These are phyloP conservation scores for Chalcosyrphus nemorum DNA, from an alignment of 2,888 invertebrate species.

Conservation along the genomic window DNA sequence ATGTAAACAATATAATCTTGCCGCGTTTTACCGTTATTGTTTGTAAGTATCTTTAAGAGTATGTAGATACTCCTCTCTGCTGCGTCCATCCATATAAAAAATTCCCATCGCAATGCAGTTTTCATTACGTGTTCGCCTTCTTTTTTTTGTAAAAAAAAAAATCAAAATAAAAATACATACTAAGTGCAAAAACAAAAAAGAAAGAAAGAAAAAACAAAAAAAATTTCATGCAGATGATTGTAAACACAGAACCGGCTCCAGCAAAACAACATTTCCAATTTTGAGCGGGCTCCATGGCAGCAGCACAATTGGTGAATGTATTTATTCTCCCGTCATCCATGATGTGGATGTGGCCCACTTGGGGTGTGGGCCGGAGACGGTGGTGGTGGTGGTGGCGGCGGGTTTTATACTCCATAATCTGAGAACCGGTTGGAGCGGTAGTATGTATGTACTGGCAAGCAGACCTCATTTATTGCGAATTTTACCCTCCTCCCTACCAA, in stretches of 20 bases:
- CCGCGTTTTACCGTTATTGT: conserved; percentile 43
- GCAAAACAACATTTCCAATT: conserved; percentile 56
- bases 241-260: conserved; percentile 51
- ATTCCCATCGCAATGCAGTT: not conserved
- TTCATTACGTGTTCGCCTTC: conserved; percentile 8
- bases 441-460: not conserved
- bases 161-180: too few species aligned
- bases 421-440: conserved; percentile 6
- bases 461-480: conserved; percentile 38
- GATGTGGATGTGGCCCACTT: conserved; percentile 23
- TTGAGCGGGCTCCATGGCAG: conserved; percentile 30
- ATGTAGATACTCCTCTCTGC: not conserved
- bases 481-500: not conserved
- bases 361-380: conserved; percentile 8
- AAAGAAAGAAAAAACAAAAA: not conserved
- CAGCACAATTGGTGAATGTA: conserved; percentile 45
- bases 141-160: not conserved
- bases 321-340: conserved; percentile 34
- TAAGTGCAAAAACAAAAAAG: too few species aligned
- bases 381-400: not conserved
- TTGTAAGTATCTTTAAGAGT: conserved; percentile 2
- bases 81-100: not conserved
- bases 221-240: not conserved
- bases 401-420: not conserved
- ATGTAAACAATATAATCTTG: conserved; percentile 52